Evolutionary conservation across 2,888 invertebrate species (phyloP).

Genomic region (Xestia rhomboidea): DNA sequence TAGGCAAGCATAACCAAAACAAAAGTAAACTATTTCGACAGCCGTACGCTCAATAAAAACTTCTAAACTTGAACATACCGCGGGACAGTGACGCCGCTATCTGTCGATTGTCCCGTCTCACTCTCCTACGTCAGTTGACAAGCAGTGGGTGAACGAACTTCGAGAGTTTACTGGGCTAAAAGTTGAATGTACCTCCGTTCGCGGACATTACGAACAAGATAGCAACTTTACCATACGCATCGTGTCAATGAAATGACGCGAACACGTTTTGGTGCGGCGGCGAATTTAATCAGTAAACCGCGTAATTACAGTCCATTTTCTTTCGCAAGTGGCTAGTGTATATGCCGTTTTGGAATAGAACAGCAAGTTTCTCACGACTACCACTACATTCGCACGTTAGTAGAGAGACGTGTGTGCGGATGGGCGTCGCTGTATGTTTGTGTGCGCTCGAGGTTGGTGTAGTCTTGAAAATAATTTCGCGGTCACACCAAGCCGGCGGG

Average conservation of each 20-base stretch:
- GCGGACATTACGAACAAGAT: conserved; percentile 91
- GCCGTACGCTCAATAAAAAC: conserved; percentile 87
- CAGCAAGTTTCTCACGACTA: conserved; percentile 90
- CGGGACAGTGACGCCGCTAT: conserved; percentile 81
- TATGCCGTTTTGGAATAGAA: conserved; percentile 75
- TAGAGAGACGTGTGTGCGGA: conserved; percentile 86
- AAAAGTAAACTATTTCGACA: conserved; percentile 88
- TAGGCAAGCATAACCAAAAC: conserved; percentile 84
- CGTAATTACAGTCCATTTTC: conserved; percentile 75
- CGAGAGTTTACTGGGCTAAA: conserved; percentile 91
- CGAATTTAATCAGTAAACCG: conserved; percentile 67
- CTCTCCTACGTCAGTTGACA: conserved; percentile 90
- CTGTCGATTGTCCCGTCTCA: conserved; percentile 78
- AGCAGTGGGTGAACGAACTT: conserved; percentile 91
- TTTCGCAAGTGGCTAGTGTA: conserved; percentile 56
- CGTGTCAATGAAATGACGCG: conserved; percentile 72
- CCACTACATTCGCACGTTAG: conserved; percentile 83
- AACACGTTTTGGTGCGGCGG: conserved; percentile 76
- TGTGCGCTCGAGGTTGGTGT: conserved; percentile 86
- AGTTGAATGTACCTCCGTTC: conserved; percentile 91
- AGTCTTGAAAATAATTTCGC: conserved; percentile 91
- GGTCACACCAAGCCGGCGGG: conserved; percentile 89
- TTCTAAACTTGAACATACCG: conserved; percentile 86
- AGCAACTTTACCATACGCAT: conserved; percentile 88
- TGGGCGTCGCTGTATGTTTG: conserved; percentile 74